These are phyloP conservation scores for Heterohyrax brucei DNA, from an alignment of 2,797 vertebrate genomes.

Conservation along the genomic window DNA sequence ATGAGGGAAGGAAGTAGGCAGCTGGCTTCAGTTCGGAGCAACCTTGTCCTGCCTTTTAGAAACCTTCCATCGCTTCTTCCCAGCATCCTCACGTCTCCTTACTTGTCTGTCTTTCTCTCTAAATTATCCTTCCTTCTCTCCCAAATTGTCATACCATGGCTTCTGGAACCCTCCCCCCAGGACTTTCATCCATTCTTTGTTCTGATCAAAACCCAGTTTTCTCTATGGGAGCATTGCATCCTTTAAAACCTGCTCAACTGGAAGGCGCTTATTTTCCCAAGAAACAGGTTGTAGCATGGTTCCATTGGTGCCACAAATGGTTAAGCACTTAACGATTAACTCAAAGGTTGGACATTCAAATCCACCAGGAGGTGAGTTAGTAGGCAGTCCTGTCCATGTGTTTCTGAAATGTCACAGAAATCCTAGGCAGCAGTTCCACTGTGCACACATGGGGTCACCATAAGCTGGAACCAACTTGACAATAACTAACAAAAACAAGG, in stretches of 20 bases:
- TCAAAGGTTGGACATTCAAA: not conserved
- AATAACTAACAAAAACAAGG: no score
- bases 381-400: no score
- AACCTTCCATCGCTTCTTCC: not conserved
- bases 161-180: not conserved
- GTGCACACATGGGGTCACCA: no score
- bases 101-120: not conserved
- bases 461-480: no score
- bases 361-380: no score
- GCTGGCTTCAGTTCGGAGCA: not conserved
- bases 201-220: constrained; percentile 62
- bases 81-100: not conserved
- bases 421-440: no score
- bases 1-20: not conserved
- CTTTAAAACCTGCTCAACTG: not conserved
- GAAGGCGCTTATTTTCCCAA: constrained; percentile 5
- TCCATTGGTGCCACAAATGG: no score
- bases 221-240: not conserved
- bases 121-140: not conserved
- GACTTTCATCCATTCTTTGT: not conserved
- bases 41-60: not conserved
- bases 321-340: no score
- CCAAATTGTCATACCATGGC: not conserved
- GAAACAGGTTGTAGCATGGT: not conserved
- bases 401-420: no score